A percentile compares a stretch with the other conserved stretches of the same genome.
Evolutionary conservation across 2,113 vertebrate species (phyloP).

Genomic region (Microcebus ravelobensis): DNA sequence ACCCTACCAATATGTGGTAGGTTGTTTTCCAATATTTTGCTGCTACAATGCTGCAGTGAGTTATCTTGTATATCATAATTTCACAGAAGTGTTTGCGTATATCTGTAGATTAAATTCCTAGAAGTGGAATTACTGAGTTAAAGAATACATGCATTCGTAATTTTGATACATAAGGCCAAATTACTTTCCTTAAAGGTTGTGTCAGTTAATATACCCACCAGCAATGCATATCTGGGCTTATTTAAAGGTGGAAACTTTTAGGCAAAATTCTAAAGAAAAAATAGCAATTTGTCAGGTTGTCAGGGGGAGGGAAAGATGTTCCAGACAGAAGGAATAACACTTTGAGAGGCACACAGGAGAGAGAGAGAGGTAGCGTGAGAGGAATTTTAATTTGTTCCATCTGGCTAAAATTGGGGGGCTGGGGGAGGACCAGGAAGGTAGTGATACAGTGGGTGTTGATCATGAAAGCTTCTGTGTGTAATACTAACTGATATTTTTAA

Average conservation of each 20-base stretch:
- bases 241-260: neutral
- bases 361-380: too few relatives aligned
- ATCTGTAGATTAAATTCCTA: neutral
- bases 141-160: neutral
- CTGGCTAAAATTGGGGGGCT: neutral
- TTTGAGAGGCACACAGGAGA: neutral
- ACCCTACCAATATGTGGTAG: neutral
- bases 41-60: neutral
- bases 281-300: neutral
- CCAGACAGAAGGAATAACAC: neutral
- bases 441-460: neutral
- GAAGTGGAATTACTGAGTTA: neutral
- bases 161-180: neutral
- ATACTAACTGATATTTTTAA: neutral
- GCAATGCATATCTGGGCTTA: neutral
- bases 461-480: neutral
- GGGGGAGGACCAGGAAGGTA: neutral
- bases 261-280: neutral
- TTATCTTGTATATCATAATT: neutral
- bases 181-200: neutral
- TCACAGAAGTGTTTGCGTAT: neutral
- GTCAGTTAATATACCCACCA: neutral
- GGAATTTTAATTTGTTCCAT: neutral
- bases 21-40: neutral
- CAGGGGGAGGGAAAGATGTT: neutral